Evolutionary conservation across 2,888 invertebrate species (phyloP), one percentile per base, ranked within the genome.

Genomic region (Callosobruchus maculatus): DNA sequence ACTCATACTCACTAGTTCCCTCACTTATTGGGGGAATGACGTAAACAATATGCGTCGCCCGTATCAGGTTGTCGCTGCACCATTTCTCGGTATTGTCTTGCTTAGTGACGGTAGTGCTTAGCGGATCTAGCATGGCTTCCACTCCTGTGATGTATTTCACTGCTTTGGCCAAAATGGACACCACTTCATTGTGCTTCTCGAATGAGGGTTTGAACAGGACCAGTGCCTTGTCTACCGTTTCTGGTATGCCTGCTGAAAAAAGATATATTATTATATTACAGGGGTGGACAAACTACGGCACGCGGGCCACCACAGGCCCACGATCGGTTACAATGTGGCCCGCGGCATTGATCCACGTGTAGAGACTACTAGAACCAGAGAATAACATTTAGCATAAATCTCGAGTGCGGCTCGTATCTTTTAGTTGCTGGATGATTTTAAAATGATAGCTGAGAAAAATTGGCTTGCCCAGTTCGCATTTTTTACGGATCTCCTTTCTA

Each of bases 181-280:
- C 79, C 0, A 81, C 81, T 7, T 78, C 76, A 72, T 81, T 81
- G 74, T 82, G 81, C n/a, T 77, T 79, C 67, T 81, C 79, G 2
- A 78, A 79, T 0, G 80, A 81, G 21, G 81, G 80, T 71, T 78
- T 80, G 73, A 79, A 81, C 3, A 81, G 74, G 21, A 70, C 69
- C 67, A 21, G 70, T 20, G 22, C 73, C 26, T 67, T 73, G 67
- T 18, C 21, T 30, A 68, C 30, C 0, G 68, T 4, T 21, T 68
- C 68, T 68, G 68, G 21, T 21, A 68, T 13, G 20, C 68, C 68
- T 9, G 20, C 68, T 68, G 5, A 68, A 68, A 68, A 26, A 26
- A n/a, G n/a, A 26, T 26, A 26, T 26, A 7, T 26, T 26, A 7
- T 4, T 26, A 4, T 26, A 7, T 26, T 26, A n/a, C 26, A 26